Evolutionary conservation across 2,113 vertebrate species (phyloP), one percentile per base, ranked within the genome.

Genomic region (Xiphophorus hellerii): DNA sequence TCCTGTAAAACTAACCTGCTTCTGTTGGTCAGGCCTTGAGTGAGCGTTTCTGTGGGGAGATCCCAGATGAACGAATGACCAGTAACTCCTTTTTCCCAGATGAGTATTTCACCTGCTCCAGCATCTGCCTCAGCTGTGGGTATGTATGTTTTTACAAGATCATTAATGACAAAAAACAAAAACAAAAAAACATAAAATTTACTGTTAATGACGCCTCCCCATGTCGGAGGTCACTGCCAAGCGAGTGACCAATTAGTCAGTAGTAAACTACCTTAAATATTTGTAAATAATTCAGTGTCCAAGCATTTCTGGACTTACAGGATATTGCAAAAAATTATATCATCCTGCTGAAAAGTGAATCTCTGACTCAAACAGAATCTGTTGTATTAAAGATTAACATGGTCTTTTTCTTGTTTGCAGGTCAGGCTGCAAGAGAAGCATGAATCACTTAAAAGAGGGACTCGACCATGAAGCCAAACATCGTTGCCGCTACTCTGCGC

Each of bases 61-160:
- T 99, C 74, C 94, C 96, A 0, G 97, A 99, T 84, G 98, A 99
- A 75, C 95, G 97, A 83, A 95, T 97, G 95, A 93, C 95, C 20
- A 96, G 96, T 86, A 99, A 96, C 91, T 99, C 96, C 35, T 99
- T 99, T 86, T 99, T 99, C 82, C 98, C 98, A 39, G 98, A 99
- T 73, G 98, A 99, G 79, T 99, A 99, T 92, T 99, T 99, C 78
- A 99, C 98, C 73, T 99, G 98, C 87, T 98, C 97, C 63, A 95
- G 95, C 76, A 84, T 97, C 84, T 99, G 98, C 82, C 97, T 99
- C 90, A 98, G 98, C 92, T 99, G 98, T 88, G 97, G 98, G 98
- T 99, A 92, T 74, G 97, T 95, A 58, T 35, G 28, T 12, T 70
- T 0, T 62, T n/a, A 31, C 11, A 31, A 48, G 44, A 48, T 48